These are phyloP conservation scores for Habrosyne pyritoides DNA, from an alignment of 2,888 invertebrate genomes.

Conservation along the genomic window DNA sequence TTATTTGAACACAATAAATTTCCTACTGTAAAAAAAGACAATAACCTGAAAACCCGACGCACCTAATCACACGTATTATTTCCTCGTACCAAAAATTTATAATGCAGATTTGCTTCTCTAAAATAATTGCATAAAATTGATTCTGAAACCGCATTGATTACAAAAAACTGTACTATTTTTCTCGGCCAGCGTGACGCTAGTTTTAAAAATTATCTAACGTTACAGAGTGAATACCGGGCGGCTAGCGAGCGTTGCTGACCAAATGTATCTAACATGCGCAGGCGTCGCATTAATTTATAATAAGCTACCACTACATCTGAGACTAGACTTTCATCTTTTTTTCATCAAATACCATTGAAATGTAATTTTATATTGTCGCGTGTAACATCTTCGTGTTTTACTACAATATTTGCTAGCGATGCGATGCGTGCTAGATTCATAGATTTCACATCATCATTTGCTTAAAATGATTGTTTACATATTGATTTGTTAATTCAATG, in stretches of 20 bases:
- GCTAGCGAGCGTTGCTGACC: slow-evolving; percentile 2
- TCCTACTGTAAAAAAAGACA: too few relatives aligned
- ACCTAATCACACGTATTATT: background rate
- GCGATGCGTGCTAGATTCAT: slow-evolving; percentile 1
- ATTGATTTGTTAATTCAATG: background rate
- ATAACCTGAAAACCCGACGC: too few relatives aligned
- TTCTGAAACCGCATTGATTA: background rate
- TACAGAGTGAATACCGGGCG: background rate
- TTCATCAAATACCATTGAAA: slow-evolving; percentile 32
- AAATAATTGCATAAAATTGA: background rate
- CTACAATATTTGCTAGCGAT: slow-evolving; percentile 8
- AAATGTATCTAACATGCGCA: slow-evolving; percentile 3
- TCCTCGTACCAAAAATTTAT: background rate
- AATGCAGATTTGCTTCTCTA: background rate
- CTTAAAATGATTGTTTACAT: background rate
- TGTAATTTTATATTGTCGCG: slow-evolving; percentile 35
- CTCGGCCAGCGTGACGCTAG: background rate
- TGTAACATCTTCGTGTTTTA: slow-evolving; percentile 31
- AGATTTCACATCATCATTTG: slow-evolving; percentile 4
- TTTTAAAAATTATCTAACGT: background rate
- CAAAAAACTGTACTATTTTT: background rate
- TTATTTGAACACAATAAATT: background rate
- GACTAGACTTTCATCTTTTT: slow-evolving; percentile 39
- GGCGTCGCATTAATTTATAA: slow-evolving; percentile 20
- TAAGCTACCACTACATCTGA: slow-evolving; percentile 20